phyloP scores from a whole-genome alignment of 2,113 vertebrate species.

The Pelecanoides urinatrix region DNA sequence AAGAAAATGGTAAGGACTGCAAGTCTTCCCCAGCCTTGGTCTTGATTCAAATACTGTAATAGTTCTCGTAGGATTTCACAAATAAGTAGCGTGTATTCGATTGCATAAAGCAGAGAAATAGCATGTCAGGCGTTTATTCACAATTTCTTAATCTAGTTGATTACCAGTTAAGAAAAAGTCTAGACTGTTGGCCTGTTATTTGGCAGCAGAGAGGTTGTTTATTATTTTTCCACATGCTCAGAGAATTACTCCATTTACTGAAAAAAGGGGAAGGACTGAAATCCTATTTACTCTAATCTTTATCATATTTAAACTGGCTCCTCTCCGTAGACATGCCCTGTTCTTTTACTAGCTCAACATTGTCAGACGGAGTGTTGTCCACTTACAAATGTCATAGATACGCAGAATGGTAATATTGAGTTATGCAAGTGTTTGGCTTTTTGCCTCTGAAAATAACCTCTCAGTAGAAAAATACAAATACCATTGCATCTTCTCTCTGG shows the following conservation, averaged over 20 bases:
- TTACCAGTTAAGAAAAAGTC: neutral
- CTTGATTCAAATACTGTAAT: neutral
- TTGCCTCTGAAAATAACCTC: constrained; percentile 29
- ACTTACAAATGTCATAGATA: neutral
- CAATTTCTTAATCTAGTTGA: neutral
- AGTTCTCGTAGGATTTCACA: neutral
- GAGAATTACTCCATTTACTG: constrained; percentile 8
- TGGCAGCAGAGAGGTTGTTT: constrained; percentile 9
- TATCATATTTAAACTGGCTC: constrained; percentile 8
- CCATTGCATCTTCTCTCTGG: neutral
- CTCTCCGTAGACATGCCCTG: neutral
- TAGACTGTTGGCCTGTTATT: neutral
- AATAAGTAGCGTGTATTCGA: neutral
- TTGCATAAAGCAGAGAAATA: neutral
- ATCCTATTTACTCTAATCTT: constrained; percentile 6
- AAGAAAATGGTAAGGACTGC: neutral
- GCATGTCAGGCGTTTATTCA: neutral
- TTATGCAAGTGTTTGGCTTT: constrained; percentile 40
- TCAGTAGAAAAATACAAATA: neutral
- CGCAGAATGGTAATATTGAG: neutral
- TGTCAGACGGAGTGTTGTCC: neutral
- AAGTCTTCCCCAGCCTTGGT: neutral
- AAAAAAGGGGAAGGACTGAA: neutral
- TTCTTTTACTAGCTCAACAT: neutral
- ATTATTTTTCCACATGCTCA: constrained; percentile 17